A percentile compares a stretch with the other conserved stretches of the same genome.
These are phyloP conservation scores for Aphidius gifuensis DNA, from an alignment of 1,140 invertebrate genomes.

Conservation along the genomic window DNA sequence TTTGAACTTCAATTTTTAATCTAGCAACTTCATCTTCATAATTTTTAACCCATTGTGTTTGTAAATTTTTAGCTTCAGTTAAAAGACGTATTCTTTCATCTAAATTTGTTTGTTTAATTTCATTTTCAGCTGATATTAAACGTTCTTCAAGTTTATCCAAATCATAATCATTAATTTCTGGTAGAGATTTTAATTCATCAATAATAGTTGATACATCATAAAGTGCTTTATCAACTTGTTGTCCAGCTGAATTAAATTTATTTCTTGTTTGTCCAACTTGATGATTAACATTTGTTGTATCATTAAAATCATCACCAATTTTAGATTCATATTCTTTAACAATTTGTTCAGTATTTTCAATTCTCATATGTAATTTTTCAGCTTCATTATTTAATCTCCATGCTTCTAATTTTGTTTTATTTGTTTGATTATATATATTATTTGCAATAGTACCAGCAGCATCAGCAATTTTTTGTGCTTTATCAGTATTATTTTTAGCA, in stretches of 20 bases:
- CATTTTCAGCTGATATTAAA: constrained; percentile 69
- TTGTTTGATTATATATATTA: constrained; percentile 71
- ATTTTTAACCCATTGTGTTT: constrained; percentile 75
- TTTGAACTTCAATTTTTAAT: constrained; percentile 76
- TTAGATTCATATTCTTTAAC: constrained; percentile 71
- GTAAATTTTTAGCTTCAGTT: constrained; percentile 68
- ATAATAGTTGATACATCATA: constrained; percentile 77
- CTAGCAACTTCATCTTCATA: constrained; percentile 77
- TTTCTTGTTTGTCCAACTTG: constrained; percentile 86
- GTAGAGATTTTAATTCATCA: constrained; percentile 73
- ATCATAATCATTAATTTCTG: constrained; percentile 67
- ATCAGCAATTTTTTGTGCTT: constrained; percentile 64
- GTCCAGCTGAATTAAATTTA: constrained; percentile 72
- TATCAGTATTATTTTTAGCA: constrained; percentile 71
- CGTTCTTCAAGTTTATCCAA: constrained; percentile 73
- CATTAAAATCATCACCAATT: constrained; percentile 68
- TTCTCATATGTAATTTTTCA: constrained; percentile 67
- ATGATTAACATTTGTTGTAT: constrained; percentile 68
- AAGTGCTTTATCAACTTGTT: constrained; percentile 78
- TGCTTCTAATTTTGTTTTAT: constrained; percentile 72
- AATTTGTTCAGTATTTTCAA: constrained; percentile 68
- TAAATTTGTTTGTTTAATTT: constrained; percentile 71
- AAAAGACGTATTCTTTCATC: constrained; percentile 72
- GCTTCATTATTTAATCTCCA: constrained; percentile 73
- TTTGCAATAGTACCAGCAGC: constrained; percentile 61